Evolutionary conservation across 2,888 invertebrate genomes (phyloP).

Genomic region (Lobophora halterata): DNA sequence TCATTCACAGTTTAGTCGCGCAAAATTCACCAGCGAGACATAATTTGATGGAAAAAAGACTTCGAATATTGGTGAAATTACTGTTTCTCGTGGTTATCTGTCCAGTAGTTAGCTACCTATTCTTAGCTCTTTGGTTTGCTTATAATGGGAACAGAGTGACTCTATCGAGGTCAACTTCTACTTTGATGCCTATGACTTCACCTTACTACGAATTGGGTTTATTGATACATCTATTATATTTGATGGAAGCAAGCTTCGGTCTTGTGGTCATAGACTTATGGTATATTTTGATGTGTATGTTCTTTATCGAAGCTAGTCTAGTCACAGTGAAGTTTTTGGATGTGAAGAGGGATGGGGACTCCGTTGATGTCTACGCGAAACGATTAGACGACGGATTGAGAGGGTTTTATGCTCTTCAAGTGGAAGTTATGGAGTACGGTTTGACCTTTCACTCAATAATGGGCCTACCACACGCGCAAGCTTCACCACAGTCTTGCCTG

Average conservation of each 20-base stretch:
- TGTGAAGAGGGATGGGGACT: constrained; percentile 30
- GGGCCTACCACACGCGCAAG: too few relatives aligned
- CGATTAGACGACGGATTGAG: constrained; percentile 44
- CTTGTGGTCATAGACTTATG: constrained; percentile 51
- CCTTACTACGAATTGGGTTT: constrained; percentile 58
- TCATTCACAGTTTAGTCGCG: constrained; percentile 40
- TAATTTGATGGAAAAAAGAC: constrained; percentile 20
- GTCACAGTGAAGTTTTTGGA: constrained; percentile 40
- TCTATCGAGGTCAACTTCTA: constrained; percentile 51
- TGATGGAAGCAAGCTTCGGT: constrained; percentile 42
- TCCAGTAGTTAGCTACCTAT: constrained; percentile 43
- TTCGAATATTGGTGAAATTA: constrained; percentile 35
- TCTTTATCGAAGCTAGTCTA: constrained; percentile 47
- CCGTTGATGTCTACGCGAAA: constrained; percentile 36
- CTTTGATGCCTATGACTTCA: constrained; percentile 54
- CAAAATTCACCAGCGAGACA: constrained; percentile 32
- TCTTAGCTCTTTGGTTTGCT: constrained; percentile 48
- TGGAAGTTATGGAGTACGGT: constrained; percentile 48
- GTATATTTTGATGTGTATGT: constrained; percentile 50
- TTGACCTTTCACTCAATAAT: too few relatives aligned
- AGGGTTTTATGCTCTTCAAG: constrained; percentile 48
- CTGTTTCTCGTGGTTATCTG: constrained; percentile 35
- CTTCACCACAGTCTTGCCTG: too few relatives aligned
- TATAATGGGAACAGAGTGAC: constrained; percentile 43
- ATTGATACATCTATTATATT: constrained; percentile 46